Percentiles rank a stretch among this genome's conserved stretches.
Evolutionary conservation across 2,888 invertebrate genomes (phyloP).

Genomic region (Panzeria rudis): DNA sequence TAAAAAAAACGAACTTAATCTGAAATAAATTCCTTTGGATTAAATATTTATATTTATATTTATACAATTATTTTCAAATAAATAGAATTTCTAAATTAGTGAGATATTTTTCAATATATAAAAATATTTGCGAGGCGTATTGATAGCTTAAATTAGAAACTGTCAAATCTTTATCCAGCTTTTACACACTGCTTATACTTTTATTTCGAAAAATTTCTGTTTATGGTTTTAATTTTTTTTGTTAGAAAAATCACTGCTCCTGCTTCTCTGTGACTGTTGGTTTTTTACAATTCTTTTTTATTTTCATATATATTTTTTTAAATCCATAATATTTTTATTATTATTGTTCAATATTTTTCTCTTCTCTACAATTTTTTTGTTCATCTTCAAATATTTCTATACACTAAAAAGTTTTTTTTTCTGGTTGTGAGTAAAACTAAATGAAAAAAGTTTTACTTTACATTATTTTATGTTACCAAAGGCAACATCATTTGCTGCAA

Average conservation of each 20-base stretch:
- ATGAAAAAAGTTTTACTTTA: conserved; percentile 66
- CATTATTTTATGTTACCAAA: conserved; percentile 69
- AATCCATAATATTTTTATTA: conserved; percentile 48
- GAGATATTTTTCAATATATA: too few species aligned
- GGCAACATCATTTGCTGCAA: conserved; percentile 72
- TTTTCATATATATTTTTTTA: not conserved
- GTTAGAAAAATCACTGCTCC: not conserved
- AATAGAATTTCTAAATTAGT: too few species aligned
- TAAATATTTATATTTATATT: too few species aligned
- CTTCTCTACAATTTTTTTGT: not conserved
- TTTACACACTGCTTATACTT: too few species aligned
- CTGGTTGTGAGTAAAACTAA: conserved; percentile 10
- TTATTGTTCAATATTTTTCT: conserved; percentile 44
- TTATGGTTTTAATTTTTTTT: too few species aligned
- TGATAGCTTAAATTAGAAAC: too few species aligned
- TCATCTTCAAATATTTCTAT: conserved; percentile 23
- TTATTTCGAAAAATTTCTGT: not conserved
- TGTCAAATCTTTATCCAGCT: too few species aligned
- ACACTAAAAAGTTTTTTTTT: conserved; percentile 12
- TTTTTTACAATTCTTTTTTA: not conserved
- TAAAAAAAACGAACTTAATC: too few species aligned
- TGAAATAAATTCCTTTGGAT: too few species aligned
- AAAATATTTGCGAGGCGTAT: too few species aligned
- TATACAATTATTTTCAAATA: too few species aligned
- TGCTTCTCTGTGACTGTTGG: not conserved